These are phyloP conservation scores for Argyrosomus japonicus DNA, from an alignment of 2,113 vertebrate species.

Conservation along the genomic window DNA sequence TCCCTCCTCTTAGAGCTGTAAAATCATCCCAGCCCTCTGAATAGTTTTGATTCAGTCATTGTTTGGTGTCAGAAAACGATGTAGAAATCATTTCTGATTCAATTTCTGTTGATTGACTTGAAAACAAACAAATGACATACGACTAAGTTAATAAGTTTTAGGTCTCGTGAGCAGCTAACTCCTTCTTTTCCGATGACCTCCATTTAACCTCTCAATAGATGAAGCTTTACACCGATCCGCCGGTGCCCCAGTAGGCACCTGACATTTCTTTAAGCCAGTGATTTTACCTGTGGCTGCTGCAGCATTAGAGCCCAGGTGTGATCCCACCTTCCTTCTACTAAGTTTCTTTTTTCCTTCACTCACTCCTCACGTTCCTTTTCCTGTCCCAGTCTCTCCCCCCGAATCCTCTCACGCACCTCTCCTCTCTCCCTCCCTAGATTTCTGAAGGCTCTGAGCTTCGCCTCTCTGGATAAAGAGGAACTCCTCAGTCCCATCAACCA, in stretches of 20 bases:
- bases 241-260: too few species aligned
- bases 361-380: constrained; percentile 48
- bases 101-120: too few species aligned
- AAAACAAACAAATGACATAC: too few species aligned
- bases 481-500: constrained; percentile 98
- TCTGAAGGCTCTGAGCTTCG: constrained; percentile 98
- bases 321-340: background rate
- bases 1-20: constrained; percentile 11
- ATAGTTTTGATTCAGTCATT: too few species aligned
- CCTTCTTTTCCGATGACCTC: too few species aligned
- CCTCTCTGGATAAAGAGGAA: constrained; percentile 98
- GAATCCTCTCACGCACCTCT: constrained; percentile 78
- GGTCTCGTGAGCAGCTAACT: too few species aligned
- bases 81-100: too few species aligned
- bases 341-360: constrained; percentile 47
- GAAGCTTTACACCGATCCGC: too few species aligned
- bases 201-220: too few species aligned
- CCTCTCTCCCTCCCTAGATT: constrained; percentile 88
- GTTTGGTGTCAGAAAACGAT: too few species aligned
- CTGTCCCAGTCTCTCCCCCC: constrained; percentile 74
- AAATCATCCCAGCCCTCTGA: background rate
- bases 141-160: too few species aligned
- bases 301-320: background rate
- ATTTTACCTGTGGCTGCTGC: background rate
- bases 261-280: background rate